Percentiles rank a stretch among this genome's conserved stretches.
phyloP scores from a whole-genome alignment of 2,888 invertebrate species.

The Dyspetes luteomarginatus region DNA sequence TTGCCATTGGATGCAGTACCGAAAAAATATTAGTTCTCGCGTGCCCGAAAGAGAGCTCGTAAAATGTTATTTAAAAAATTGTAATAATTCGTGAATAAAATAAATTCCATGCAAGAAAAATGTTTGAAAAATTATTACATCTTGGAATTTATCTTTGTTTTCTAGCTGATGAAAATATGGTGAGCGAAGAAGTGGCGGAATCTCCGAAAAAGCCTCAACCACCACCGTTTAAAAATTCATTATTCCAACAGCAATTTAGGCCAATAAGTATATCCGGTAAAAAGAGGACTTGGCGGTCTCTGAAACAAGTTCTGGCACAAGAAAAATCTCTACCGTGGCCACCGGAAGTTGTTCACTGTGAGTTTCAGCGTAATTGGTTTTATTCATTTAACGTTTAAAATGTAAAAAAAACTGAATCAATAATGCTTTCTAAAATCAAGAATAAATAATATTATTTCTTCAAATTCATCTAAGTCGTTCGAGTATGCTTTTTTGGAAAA shows the following conservation, averaged over 20 bases:
- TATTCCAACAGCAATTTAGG: slow-evolving; percentile 80
- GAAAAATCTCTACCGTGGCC: slow-evolving; percentile 92
- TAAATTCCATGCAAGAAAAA: not conserved
- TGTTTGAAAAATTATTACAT: not conserved
- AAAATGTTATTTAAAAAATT: slow-evolving; percentile 10
- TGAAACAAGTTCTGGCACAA: slow-evolving; percentile 94
- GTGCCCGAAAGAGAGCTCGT: slow-evolving; percentile 47
- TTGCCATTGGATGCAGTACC: slow-evolving; percentile 64
- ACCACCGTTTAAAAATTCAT: slow-evolving; percentile 78
- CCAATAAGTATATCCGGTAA: slow-evolving; percentile 84
- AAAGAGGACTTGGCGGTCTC: slow-evolving; percentile 93
- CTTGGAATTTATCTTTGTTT: slow-evolving; percentile 18
- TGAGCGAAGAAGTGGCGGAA: slow-evolving; percentile 77
- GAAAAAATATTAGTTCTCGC: slow-evolving; percentile 66
- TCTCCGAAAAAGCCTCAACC: slow-evolving; percentile 75
- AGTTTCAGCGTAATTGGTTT: slow-evolving; percentile 76
- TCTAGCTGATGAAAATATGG: slow-evolving; percentile 70
- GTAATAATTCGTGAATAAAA: slow-evolving; percentile 11
- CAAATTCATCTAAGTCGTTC: not conserved
- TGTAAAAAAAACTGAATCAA: too few species aligned
- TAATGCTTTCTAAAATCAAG: too few species aligned
- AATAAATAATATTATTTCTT: too few species aligned
- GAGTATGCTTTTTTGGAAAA: not conserved
- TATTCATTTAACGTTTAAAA: too few species aligned
- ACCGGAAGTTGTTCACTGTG: slow-evolving; percentile 90